Percentiles rank a stretch among this genome's conserved stretches.
Conservation (phyloP, 2,888 invertebrate species). For the Andrena minutula region DNA sequence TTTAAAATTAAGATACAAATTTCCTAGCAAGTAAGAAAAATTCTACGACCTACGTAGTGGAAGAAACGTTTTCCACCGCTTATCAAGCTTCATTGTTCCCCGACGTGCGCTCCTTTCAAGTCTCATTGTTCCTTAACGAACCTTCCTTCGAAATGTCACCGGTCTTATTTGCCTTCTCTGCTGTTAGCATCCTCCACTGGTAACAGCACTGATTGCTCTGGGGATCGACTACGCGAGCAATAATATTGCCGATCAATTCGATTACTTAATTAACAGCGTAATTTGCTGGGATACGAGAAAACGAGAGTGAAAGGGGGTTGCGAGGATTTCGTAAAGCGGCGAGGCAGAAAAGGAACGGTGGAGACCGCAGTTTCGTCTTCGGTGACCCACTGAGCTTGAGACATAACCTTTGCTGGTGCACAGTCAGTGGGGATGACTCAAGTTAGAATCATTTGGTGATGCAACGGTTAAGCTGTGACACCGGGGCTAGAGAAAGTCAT, state of each 20-base stretch:
- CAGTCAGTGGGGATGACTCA: constrained; percentile 70
- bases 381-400: constrained; percentile 84
- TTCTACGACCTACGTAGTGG: no score
- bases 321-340: constrained; percentile 26
- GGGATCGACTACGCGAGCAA: neutral
- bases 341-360: constrained; percentile 12
- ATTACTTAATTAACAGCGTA: neutral
- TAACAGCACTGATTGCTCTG: no score
- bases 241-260: neutral
- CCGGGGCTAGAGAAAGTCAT: constrained; percentile 82
- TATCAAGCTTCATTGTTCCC: neutral
- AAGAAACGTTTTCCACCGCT: no score
- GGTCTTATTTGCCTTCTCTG: neutral
- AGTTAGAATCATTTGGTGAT: constrained; percentile 77
- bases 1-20: no score
- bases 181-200: no score
- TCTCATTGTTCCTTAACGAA: neutral
- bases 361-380: constrained; percentile 55
- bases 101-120: neutral
- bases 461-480: constrained; percentile 57
- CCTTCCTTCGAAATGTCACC: neutral
- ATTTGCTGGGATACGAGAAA: neutral
- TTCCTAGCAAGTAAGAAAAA: no score
- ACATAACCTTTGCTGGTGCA: constrained; percentile 82
- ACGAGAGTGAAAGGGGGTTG: neutral